Base-by-base conservation (phyloP, 35 echinoderm and acorn worm genomes). In the Anneissia japonica region DNA sequence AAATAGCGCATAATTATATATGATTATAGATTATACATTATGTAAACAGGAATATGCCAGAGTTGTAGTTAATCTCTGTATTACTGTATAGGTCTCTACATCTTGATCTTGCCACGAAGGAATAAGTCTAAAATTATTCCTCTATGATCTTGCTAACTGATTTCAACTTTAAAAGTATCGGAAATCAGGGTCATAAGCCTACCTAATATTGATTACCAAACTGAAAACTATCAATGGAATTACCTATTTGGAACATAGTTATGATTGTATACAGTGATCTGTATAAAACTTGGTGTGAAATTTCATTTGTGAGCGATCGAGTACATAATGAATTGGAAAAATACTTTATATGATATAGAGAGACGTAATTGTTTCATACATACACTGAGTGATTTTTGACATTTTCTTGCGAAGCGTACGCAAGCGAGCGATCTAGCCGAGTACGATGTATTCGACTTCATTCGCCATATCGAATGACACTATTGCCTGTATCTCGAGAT, bases 281-380 rank as follows among this genome's bases (percentile, higher is more conserved):
- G 51, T 26, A 64, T 64, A 23, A 64, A 64, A 19, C 51, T 1
- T 64, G 51, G 51, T 64, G 51, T 64, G 51, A 64, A 64, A 64
- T 64, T 64, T 64, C 51, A 64, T 64, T 64, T 64, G 51, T 64
- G 51, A 64, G 51, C 51, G 51, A 64, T 64, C 51, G 51, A 64
- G 51, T 64, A 64, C 51, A 64, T 64, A 64, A 64, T 64, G 51
- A 64, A 64, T 64, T 64, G 51, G 51, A 64, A 64, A 64, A 64
- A 64, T 64, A 64, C 51, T 64, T n/a, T 64, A 64, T 64, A 9
- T 64, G 51, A 64, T 64, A 23, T 23, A 2, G 19, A 64, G 51
- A 64, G 51, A 64, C 21, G 51, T 64, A 64, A 64, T 64, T 64
- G 51, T 64, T 64, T 64, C 51, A 64, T 64, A 64, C 51, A 64